Base-by-base conservation (phyloP, 2,888 invertebrate species). In the Acanthococcus lagerstroemiae region DNA sequence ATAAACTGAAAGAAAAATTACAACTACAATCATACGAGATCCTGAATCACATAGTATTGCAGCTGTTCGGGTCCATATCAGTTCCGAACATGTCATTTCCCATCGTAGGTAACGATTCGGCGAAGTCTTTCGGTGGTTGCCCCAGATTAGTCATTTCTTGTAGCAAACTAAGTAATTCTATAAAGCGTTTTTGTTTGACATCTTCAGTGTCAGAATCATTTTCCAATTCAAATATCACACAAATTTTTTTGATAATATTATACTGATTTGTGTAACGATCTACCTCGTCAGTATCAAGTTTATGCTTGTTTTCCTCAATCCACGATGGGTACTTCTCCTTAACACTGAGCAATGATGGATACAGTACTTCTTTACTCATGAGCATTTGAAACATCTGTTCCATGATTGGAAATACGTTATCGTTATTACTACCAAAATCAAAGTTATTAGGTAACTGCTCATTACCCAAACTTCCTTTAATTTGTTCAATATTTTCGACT, bases 71-170 rank as follows among this genome's bases (percentile, higher is more conserved):
- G 30, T 50, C 30, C 26, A 50, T 30, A 54, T 61, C 37, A 7
- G 37, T n/a, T 12, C 48, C 48, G 9, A 48, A 25, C 22, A 60
- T n/a, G 12, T 55, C 30, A 27, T 37, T 44, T 5, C 44, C 25
- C 58, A 58, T 58, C 0, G 45, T 25, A 24, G 61, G 61, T 21
- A 61, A 37, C 5, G 61, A 61, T 24, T 52, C 66, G 15, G 56
- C 45, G n/a, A 66, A 56, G 25, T 67, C 69, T 4, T 66, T 55
- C 22, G 69, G 69, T 2, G 69, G 69, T 30, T 67, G 61, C n/a
- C 69, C 69, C 24, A 67, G 55, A 58, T 67, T 67, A 54, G 67
- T 67, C 69, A 69, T 67, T 30, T 69, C 66, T 58, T 69, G 66
- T 5, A 69, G 56, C 27, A 69, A 58, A n/a, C 61, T 66, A 61